Evolutionary conservation across 2,888 invertebrate genomes (phyloP), one percentile per base, ranked within the genome.

Genomic region (Drosophila macrospina): DNA sequence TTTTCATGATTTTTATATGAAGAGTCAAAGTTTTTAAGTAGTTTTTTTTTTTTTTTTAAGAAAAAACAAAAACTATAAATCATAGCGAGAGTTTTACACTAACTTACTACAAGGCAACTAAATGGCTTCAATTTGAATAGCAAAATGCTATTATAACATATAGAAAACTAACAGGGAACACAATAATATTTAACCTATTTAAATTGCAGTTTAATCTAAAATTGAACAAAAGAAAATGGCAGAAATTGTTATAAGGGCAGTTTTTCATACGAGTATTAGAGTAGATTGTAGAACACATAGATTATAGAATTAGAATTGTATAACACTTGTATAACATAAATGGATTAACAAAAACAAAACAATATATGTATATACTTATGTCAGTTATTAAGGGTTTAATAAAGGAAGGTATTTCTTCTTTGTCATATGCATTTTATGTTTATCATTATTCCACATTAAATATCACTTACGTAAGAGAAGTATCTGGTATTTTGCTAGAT

Each of bases 81-180:
- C 13, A 81, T 64, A 75, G 52, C 57, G 76, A 82, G 80, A 70
- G 67, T 64, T 45, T 70, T 62, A 76, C 24, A 77, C 83, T 84
- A 88, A 85, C 76, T 86, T 89, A 87, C 89, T 90, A 90, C 86
- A 90, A 90, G 90, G 90, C 90, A 90, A 90, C 87, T 83, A 89
- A 90, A 89, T 78, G 90, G 90, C 89, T 84, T 89, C 74, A 81
- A 86, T 85, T 62, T 78, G 80, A 70, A 70, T 62, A 65, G 63
- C 64, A 39, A 63, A 67, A 37, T 64, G 68, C 59, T 70, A 52
- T 16, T 60, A 4, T 54, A 76, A 80, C 57, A 45, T 60, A 71
- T 47, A 4, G 7, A 34, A 55, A 62, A 62, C 28, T 50, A 77
- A 70, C 63, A 69, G 26, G 28, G 28, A 57, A 63, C 45, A 30